Conservation (phyloP, 2,113 vertebrate genomes). For the Melospiza georgiana region DNA sequence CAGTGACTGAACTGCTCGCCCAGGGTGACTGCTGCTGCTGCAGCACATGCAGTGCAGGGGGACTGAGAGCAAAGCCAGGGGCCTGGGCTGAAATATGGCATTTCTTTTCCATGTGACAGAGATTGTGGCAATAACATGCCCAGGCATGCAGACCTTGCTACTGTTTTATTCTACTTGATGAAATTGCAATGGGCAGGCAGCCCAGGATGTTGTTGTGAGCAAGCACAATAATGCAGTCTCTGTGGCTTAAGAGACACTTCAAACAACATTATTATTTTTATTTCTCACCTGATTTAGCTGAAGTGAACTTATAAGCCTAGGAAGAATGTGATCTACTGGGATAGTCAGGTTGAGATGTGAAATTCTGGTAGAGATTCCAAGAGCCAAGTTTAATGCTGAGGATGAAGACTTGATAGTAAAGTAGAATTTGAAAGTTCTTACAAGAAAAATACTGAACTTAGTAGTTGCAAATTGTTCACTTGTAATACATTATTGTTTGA, state of each 20-base stretch:
- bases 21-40: not conserved
- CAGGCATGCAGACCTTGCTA: not conserved
- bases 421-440: not conserved
- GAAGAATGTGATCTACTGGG: not conserved
- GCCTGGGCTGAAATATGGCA: not conserved
- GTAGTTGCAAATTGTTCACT: not conserved
- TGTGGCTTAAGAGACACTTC: not conserved
- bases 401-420: not conserved
- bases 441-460: not conserved
- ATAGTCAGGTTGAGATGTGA: not conserved
- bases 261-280: not conserved
- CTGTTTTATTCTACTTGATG: not conserved
- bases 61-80: not conserved
- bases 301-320: not conserved
- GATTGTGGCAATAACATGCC: not conserved
- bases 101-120: not conserved
- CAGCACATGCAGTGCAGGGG: not conserved
- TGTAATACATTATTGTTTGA: not conserved
- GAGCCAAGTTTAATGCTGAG: not conserved
- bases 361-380: not conserved
- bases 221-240: too few relatives aligned
- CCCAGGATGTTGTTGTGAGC: not conserved
- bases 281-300: not conserved
- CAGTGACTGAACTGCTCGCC: accelerated
- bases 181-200: not conserved